These are phyloP conservation scores for Caenorhabditis becei DNA, from an alignment of 2,888 invertebrate species.

Conservation along the genomic window DNA sequence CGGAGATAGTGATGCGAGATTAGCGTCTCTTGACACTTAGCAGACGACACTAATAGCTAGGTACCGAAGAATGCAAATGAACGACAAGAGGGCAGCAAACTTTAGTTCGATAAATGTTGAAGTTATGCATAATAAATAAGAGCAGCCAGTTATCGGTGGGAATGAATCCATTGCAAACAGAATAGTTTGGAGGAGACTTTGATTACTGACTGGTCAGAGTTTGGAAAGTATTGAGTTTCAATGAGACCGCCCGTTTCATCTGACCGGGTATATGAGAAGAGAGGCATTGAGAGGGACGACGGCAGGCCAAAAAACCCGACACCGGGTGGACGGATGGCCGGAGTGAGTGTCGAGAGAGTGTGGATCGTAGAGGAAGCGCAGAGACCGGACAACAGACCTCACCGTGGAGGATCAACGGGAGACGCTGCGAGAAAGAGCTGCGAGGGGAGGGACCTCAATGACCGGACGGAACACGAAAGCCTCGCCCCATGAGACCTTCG, in stretches of 20 bases:
- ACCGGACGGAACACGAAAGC: slow-evolving; percentile 48
- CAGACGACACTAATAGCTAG: slow-evolving; percentile 30
- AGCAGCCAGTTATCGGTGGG: slow-evolving; percentile 6
- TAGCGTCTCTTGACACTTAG: slow-evolving; percentile 41
- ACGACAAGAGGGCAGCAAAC: slow-evolving; percentile 9
- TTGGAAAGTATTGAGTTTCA: slow-evolving; percentile 46
- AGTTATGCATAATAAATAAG: slow-evolving; percentile 23
- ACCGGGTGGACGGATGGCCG: slow-evolving; percentile 22
- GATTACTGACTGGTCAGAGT: no score
- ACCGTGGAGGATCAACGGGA: slow-evolving; percentile 30
- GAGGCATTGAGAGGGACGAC: slow-evolving; percentile 35
- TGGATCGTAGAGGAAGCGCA: slow-evolving; percentile 7
- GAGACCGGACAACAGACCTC: slow-evolving; percentile 36
- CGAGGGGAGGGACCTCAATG: slow-evolving; percentile 25
- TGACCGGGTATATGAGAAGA: slow-evolving; percentile 27
- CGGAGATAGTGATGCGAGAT: slow-evolving; percentile 55
- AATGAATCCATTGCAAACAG: neutral
- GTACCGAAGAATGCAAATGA: neutral
- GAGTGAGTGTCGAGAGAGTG: slow-evolving; percentile 39
- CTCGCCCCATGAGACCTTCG: slow-evolving; percentile 24
- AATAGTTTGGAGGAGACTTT: neutral
- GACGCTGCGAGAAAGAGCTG: slow-evolving; percentile 17
- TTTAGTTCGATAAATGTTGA: slow-evolving; percentile 7
- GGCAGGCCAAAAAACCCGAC: slow-evolving; percentile 40
- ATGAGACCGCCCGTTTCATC: slow-evolving; percentile 35